Percentiles rank a stretch among this genome's conserved stretches.
These are phyloP conservation scores for Percopsis omiscomaycus DNA, from an alignment of 2,797 vertebrate species.

Conservation along the genomic window DNA sequence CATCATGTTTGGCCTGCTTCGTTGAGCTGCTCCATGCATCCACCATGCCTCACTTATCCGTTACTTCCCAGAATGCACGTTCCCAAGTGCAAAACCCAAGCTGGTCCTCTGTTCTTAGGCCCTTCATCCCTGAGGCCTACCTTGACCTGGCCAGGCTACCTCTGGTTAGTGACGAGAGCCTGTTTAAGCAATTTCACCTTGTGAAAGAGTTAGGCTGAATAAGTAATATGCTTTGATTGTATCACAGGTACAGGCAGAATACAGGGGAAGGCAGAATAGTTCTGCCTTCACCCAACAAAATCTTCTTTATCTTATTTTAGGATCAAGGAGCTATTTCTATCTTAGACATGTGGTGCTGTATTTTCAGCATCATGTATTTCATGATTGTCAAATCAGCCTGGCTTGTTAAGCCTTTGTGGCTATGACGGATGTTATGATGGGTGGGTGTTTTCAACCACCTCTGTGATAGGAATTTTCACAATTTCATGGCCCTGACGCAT, in stretches of 20 bases:
- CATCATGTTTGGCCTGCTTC: conserved; percentile 45
- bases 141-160: not conserved
- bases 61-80: conserved; percentile 5
- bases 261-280: not conserved
- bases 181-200: conserved; percentile 12
- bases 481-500: conserved; percentile 48
- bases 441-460: conserved; percentile 27
- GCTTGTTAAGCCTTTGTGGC: conserved; percentile 23
- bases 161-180: conserved; percentile 9
- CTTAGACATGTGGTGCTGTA: conserved; percentile 37
- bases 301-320: conserved; percentile 55
- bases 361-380: conserved; percentile 38
- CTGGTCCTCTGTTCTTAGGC: not conserved
- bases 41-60: conserved; percentile 3
- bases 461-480: conserved; percentile 46
- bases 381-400: conserved; percentile 54
- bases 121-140: conserved; percentile 10
- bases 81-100: conserved; percentile 21
- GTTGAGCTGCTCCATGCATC: conserved; percentile 30
- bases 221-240: conserved; percentile 4
- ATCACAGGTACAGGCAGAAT: conserved; percentile 18
- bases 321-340: conserved; percentile 53
- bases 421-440: conserved; percentile 6
- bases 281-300: conserved; percentile 34
- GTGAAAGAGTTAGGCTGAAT: conserved; percentile 7